Conservation (phyloP, 2,888 invertebrate genomes). For the Nephrotoma flavescens region DNA sequence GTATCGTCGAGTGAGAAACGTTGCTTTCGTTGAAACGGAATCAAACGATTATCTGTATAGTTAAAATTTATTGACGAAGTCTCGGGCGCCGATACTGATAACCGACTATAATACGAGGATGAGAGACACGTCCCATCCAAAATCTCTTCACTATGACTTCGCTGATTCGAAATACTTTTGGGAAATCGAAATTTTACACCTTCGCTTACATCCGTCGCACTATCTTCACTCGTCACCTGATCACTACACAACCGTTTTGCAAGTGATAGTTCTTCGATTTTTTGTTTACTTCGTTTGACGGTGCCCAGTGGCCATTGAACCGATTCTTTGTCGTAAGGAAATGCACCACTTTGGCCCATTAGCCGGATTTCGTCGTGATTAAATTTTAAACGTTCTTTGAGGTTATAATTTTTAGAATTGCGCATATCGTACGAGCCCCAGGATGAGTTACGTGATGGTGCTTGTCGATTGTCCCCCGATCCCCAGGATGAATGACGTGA, state of each 20-base stretch:
- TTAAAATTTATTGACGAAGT: constrained; percentile 32
- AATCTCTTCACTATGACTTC: constrained; percentile 31
- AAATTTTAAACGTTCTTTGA: not conserved
- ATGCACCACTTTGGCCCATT: constrained; percentile 31
- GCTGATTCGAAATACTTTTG: constrained; percentile 9
- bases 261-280: constrained; percentile 40
- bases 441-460: constrained; percentile 53
- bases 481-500: constrained; percentile 74
- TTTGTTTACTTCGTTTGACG: constrained; percentile 53
- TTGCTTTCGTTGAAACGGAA: not conserved
- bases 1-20: not conserved
- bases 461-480: constrained; percentile 49
- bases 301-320: constrained; percentile 54
- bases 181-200: constrained; percentile 7
- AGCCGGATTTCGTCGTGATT: not conserved
- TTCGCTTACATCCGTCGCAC: constrained; percentile 9
- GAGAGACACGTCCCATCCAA: constrained; percentile 26
- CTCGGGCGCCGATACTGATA: constrained; percentile 48
- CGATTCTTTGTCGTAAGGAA: constrained; percentile 42
- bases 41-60: not conserved
- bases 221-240: constrained; percentile 13
- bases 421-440: constrained; percentile 57
- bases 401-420: not conserved
- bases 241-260: constrained; percentile 27
- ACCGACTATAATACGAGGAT: constrained; percentile 32